Evolutionary conservation across 2,113 vertebrate species (phyloP), one percentile per base, ranked within the genome.

Genomic region (Alosa alosa): DNA sequence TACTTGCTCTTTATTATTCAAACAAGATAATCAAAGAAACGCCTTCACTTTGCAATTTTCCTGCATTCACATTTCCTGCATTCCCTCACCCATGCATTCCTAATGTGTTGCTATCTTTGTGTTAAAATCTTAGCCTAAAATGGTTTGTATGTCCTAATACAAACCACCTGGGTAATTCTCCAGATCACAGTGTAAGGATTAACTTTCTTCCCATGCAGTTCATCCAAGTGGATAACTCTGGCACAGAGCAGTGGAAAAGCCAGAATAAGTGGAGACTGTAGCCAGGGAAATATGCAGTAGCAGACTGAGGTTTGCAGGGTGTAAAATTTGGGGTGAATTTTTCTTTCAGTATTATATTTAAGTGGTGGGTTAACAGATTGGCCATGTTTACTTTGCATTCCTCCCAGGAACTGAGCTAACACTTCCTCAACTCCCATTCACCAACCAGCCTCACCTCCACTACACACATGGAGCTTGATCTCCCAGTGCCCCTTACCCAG

Each of bases 161-260:
- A 78, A 41, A 78, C 31, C 31, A 78, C 72, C 31, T 78, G 72
- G 72, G 72, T 78, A 78, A 78, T 78, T 39, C 72, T 78, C 72
- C 72, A 78, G 72, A 78, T 78, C 72, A 78, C 31, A 78, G 3
- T 78, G 31, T 78, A 31, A 17, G 10, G 31, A 78, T 78, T 41
- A 78, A 78, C 31, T 36, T 39, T 78, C 72, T 36, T 78, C 31
- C 72, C 31, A 2, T 15, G 39, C 72, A 78, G 31, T 78, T 78
- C 11, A 36, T 78, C n/a, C 13, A 31, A 78, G 15, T 78, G 31
- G 72, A 78, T 36, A 17, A 18, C 36, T 78, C 31, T 41, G 36
- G 72, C 31, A 39, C 72, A 10, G 31, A 78, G 36, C 31, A 36
- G 72, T 78, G 72, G 72, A 78, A 78, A 78, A 78, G 11, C 0